Percentiles rank a stretch among this genome's conserved stretches.
Conservation (phyloP, 1,140 invertebrate genomes). For the Philaenus spumarius region DNA sequence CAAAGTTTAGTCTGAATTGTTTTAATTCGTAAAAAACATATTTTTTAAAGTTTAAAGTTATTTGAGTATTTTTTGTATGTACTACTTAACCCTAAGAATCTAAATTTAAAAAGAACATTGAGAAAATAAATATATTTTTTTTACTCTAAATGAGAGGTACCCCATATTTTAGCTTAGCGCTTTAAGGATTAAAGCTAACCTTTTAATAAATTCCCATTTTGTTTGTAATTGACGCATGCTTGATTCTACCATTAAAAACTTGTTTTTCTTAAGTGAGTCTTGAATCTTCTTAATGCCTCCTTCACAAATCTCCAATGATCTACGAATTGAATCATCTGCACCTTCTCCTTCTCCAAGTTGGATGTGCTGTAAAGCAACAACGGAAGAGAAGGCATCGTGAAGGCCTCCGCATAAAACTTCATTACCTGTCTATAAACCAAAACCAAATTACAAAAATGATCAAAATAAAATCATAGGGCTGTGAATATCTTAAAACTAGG, state of each 20-base stretch:
- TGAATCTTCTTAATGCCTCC: conserved; percentile 51
- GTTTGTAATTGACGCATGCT: conserved; percentile 50
- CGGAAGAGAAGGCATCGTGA: conserved; percentile 52
- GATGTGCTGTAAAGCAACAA: conserved; percentile 53
- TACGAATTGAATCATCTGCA: conserved; percentile 53
- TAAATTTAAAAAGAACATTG: no score
- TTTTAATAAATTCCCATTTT: conserved; percentile 59
- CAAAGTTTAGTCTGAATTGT: no score
- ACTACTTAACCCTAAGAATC: no score
- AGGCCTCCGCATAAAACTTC: conserved; percentile 38
- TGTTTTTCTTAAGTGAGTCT: conserved; percentile 53
- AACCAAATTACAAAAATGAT: no score
- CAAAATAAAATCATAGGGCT: background rate
- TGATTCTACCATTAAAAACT: conserved; percentile 49
- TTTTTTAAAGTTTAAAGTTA: no score
- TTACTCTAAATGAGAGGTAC: no score
- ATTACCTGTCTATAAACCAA: conserved; percentile 27
- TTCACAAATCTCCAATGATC: conserved; percentile 55
- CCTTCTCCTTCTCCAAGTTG: conserved; percentile 32
- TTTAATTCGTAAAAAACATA: no score
- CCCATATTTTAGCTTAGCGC: no score
- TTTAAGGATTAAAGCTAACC: no score
- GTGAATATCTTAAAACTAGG: no score
- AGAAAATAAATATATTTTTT: no score
- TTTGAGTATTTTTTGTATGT: no score